These are phyloP conservation scores for Knipowitschia caucasica DNA, from an alignment of 2,797 vertebrate genomes.

Conservation along the genomic window DNA sequence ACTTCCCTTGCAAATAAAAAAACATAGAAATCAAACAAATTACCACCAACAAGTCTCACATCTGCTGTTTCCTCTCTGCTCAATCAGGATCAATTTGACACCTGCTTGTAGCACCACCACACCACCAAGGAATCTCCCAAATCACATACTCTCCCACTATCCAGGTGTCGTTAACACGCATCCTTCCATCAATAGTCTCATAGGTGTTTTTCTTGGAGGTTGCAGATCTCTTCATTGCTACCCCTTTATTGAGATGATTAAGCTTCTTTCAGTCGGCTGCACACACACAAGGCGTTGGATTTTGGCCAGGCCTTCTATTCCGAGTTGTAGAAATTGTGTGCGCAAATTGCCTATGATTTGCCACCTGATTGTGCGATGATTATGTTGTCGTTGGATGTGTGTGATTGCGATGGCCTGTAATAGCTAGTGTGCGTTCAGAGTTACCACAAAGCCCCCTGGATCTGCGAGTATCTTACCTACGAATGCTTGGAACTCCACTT, in stretches of 20 bases:
- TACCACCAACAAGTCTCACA: slow-evolving; percentile 30
- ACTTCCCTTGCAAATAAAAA: slow-evolving; percentile 8
- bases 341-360: slow-evolving; percentile 77
- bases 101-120: slow-evolving; percentile 41
- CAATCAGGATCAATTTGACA: slow-evolving; percentile 62
- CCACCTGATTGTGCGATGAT: slow-evolving; percentile 77
- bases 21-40: slow-evolving; percentile 39
- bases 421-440: slow-evolving; percentile 73
- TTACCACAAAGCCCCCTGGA: slow-evolving; percentile 46
- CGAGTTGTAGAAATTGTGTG: slow-evolving; percentile 66
- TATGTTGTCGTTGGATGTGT: slow-evolving; percentile 77
- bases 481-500: slow-evolving; percentile 49
- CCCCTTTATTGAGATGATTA: slow-evolving; percentile 75
- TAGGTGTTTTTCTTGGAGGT: slow-evolving; percentile 44
- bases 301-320: slow-evolving; percentile 56
- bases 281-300: slow-evolving; percentile 49
- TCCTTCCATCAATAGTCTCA: slow-evolving; percentile 31
- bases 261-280: slow-evolving; percentile 64
- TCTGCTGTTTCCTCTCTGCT: slow-evolving; percentile 53
- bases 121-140: slow-evolving; percentile 23
- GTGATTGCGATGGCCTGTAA: slow-evolving; percentile 76
- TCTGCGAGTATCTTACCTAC: slow-evolving; percentile 53
- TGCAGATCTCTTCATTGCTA: slow-evolving; percentile 52
- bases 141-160: slow-evolving; percentile 12
- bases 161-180: slow-evolving; percentile 44